Conservation (phyloP, 2,797 vertebrate species). For the Artibeus jamaicensis region DNA sequence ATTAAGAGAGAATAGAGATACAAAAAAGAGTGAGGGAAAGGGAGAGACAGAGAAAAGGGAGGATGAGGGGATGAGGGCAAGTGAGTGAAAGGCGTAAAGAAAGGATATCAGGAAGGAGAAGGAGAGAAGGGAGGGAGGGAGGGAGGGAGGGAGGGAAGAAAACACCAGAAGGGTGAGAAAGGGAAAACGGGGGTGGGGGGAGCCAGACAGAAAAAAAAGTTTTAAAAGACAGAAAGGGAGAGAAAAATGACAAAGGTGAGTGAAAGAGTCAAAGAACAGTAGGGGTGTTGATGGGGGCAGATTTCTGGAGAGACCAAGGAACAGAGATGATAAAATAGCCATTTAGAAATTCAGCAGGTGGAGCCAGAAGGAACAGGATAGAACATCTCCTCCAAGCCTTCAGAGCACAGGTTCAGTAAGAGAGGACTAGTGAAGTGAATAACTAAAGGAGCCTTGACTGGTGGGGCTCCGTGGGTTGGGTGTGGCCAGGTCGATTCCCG, state of each 20-base stretch:
- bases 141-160: too few relatives aligned
- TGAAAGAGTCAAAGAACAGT: background rate
- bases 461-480: background rate
- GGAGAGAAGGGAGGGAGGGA: too few relatives aligned
- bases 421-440: background rate
- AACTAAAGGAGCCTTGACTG: background rate
- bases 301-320: background rate
- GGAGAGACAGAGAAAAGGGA: background rate
- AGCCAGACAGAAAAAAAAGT: background rate
- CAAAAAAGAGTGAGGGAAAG: background rate
- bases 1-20: background rate
- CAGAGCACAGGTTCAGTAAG: background rate
- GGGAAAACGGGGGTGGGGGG: background rate
- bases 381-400: background rate
- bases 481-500: background rate
- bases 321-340: background rate
- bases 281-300: background rate
- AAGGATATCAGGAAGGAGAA: background rate
- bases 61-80: fast-evolving
- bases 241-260: background rate
- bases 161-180: background rate
- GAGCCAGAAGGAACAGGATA: background rate
- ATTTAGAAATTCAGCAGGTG: background rate
- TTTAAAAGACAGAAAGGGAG: background rate
- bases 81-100: background rate